Percentiles rank a stretch among this genome's conserved stretches.
phyloP scores from a whole-genome alignment of 1,140 invertebrate genomes.

The Drusus annulatus region DNA sequence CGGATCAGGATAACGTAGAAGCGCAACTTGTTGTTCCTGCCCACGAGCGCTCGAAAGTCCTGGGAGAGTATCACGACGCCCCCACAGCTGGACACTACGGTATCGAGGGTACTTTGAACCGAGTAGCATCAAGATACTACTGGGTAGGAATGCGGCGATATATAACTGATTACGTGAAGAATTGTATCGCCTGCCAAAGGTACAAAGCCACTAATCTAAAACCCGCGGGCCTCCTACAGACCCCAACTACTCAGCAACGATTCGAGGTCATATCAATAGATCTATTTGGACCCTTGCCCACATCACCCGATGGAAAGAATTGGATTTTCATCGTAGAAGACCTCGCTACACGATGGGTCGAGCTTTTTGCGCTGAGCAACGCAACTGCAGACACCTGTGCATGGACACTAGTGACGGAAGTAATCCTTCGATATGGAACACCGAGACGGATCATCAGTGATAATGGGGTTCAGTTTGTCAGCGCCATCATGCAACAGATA shows the following conservation, averaged over 20 bases:
- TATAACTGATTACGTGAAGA: conserved; percentile 1
- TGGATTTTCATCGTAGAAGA: conserved; percentile 62
- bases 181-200: not conserved
- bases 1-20: not conserved
- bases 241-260: not conserved
- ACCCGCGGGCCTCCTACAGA: not conserved
- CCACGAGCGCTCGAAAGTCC: conserved; percentile 42
- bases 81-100: conserved; percentile 61
- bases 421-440: conserved; percentile 63
- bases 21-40: conserved; percentile 15
- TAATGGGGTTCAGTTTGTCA: conserved; percentile 64
- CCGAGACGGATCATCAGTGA: conserved; percentile 62
- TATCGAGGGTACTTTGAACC: conserved; percentile 53
- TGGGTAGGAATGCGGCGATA: conserved; percentile 44
- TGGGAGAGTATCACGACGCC: conserved; percentile 58
- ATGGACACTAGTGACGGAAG: conserved; percentile 63
- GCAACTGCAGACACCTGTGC: conserved; percentile 62
- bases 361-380: conserved; percentile 60
- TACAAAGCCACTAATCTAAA: conserved; percentile 8
- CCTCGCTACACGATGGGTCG: conserved; percentile 60
- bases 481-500: conserved; percentile 61
- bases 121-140: conserved; percentile 59
- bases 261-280: conserved; percentile 1
- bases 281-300: not conserved
- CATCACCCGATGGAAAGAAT: conserved; percentile 55